A percentile compares a stretch with the other conserved stretches of the same genome.
These are phyloP conservation scores for Aldabrachelys gigantea DNA, from an alignment of 2,113 vertebrate species.

Conservation along the genomic window DNA sequence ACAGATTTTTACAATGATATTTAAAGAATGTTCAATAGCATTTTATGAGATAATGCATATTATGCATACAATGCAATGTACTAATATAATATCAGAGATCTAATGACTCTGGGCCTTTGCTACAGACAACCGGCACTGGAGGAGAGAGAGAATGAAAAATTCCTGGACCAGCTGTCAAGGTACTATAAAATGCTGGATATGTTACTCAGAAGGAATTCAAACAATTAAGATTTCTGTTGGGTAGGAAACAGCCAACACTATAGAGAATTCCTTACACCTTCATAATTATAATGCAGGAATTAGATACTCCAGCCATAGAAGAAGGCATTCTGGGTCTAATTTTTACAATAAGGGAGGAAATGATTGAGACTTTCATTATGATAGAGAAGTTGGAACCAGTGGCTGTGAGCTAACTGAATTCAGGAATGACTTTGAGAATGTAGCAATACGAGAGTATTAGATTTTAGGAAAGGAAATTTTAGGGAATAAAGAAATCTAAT, in stretches of 20 bases:
- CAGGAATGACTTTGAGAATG: background rate
- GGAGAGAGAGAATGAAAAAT: constrained; percentile 65
- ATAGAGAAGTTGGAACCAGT: background rate
- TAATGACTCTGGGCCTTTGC: constrained; percentile 56
- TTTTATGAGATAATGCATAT: background rate
- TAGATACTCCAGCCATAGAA: background rate
- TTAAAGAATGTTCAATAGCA: constrained; percentile 3
- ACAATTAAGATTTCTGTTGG: background rate
- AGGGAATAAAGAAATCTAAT: background rate
- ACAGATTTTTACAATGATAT: background rate
- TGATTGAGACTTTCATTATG: background rate
- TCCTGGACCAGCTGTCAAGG: constrained; percentile 66
- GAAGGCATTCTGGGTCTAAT: background rate
- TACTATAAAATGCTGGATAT: constrained; percentile 37
- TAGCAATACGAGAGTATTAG: background rate
- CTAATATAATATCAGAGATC: background rate
- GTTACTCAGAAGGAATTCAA: background rate
- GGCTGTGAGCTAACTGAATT: background rate
- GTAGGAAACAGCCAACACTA: background rate
- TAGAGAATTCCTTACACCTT: background rate
- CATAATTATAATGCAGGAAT: background rate
- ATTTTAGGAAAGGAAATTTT: background rate
- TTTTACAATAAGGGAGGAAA: background rate
- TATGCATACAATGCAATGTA: background rate
- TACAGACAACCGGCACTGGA: constrained; percentile 71